Percentiles rank a stretch among this genome's conserved stretches.
phyloP scores from a whole-genome alignment of 2,113 vertebrate species.

The Cephalopholis sonnerati region DNA sequence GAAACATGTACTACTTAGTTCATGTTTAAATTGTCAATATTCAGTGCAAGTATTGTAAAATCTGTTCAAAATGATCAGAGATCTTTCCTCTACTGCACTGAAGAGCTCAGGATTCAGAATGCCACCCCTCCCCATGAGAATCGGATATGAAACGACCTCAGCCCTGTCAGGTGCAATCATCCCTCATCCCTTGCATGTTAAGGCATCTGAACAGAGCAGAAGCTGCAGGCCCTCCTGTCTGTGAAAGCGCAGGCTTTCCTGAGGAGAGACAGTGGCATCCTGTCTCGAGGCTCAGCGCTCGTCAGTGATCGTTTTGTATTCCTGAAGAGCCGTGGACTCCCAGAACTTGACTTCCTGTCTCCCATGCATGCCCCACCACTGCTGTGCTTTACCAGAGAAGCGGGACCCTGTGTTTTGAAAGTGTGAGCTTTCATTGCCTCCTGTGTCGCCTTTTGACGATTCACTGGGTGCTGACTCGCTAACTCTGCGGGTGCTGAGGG shows the following conservation, averaged over 20 bases:
- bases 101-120: conserved; percentile 9
- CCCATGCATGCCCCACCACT: conserved; percentile 32
- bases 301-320: conserved; percentile 78
- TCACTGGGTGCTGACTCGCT: conserved; percentile 66
- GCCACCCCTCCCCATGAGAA: conserved; percentile 28
- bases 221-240: conserved; percentile 47
- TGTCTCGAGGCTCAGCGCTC: conserved; percentile 65
- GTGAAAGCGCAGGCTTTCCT: conserved; percentile 68
- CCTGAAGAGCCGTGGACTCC: conserved; percentile 64
- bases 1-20: too few relatives aligned
- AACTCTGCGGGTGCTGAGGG: conserved; percentile 30
- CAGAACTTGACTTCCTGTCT: conserved; percentile 79
- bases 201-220: conserved; percentile 59
- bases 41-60: neutral
- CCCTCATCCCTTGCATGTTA: conserved; percentile 75
- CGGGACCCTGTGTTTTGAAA: conserved; percentile 65
- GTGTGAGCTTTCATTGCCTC: conserved; percentile 70
- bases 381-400: conserved; percentile 61
- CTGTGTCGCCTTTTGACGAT: conserved; percentile 70
- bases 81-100: neutral
- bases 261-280: conserved; percentile 73
- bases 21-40: neutral
- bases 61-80: neutral
- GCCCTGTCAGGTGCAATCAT: conserved; percentile 69
- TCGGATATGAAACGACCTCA: conserved; percentile 35